Conservation (phyloP, 1,140 invertebrate species). For the Atta colombica region DNA sequence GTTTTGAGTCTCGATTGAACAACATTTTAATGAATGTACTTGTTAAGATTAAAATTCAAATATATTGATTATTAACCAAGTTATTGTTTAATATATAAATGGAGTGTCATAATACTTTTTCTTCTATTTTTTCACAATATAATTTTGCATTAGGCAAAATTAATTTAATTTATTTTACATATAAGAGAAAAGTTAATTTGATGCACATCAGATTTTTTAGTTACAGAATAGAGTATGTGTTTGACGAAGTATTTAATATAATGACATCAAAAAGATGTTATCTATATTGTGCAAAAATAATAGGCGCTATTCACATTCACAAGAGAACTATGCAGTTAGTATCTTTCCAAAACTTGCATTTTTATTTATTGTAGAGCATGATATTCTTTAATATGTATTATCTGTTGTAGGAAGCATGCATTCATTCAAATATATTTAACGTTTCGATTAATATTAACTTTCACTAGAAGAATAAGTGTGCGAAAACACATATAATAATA, state of each 20-base stretch:
- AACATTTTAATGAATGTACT: too few species aligned
- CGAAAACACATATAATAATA: too few species aligned
- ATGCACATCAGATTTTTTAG: neutral
- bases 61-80: too few species aligned
- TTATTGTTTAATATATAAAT: too few species aligned
- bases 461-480: neutral
- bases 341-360: conserved; percentile 2
- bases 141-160: neutral
- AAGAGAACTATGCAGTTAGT: conserved; percentile 27
- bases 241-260: conserved; percentile 21
- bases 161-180: conserved; percentile 8
- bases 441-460: neutral
- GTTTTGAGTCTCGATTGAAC: too few species aligned
- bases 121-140: neutral
- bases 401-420: neutral
- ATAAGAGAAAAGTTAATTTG: neutral
- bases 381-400: neutral
- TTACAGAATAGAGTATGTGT: conserved; percentile 55
- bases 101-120: too few species aligned
- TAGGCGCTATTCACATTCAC: conserved; percentile 29
- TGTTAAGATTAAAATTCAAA: too few species aligned
- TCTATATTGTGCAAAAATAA: conserved; percentile 29
- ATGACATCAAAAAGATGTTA: conserved; percentile 8
- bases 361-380: neutral
- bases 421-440: neutral